Base-by-base conservation (phyloP, 2,113 vertebrate genomes). In the Stigmatopora nigra region DNA sequence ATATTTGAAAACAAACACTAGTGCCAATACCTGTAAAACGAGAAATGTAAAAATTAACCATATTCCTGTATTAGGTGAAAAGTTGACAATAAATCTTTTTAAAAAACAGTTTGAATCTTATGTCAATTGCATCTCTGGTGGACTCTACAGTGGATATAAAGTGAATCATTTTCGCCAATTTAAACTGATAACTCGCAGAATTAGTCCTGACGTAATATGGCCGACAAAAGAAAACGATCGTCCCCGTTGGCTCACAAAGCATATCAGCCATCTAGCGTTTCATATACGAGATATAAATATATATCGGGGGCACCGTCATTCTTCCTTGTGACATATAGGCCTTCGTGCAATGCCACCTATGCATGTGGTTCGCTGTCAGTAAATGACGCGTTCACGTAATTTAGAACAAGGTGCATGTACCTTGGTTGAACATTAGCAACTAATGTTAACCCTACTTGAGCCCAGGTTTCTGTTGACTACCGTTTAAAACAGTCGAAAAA, bases 1-100 rank as follows among this genome's bases (percentile, higher is more conserved):
- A 36, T 31, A 71, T 65, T 59, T 16, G 61, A 11, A 71, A 47
- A 12, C 53, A 47, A 66, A 58, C n/a, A 10, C 46, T 1, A 19
- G 44, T 22, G 45, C 31, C 65, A 59, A 46, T 14, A 17, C 55
- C 31, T 67, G 61, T 17, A 63, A 15, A 63, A 63, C 61, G 17
- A 48, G 46, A 48, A 35, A 4, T 35, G 15, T 22, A 4, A 35
- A 66, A 66, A 12, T 66, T 25, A 38, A 15, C 35, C 31, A 11
- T 17, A 49, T 14, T 48, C 58, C 35, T 67, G 46, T 12, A 59
- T 35, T 35, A 36, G 12, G 1, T 20, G 15, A 14, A 41, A 55
- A 10, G 19, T 44, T 14, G 20, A 16, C 19, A 62, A 62, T 22
- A 46, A 47, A 63, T 63, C 20, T n/a, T 35, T 53, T 15, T 19